A percentile compares a stretch with the other conserved stretches of the same genome.
Conservation (phyloP, 2,888 invertebrate genomes). For the Apotomis turbidana region DNA sequence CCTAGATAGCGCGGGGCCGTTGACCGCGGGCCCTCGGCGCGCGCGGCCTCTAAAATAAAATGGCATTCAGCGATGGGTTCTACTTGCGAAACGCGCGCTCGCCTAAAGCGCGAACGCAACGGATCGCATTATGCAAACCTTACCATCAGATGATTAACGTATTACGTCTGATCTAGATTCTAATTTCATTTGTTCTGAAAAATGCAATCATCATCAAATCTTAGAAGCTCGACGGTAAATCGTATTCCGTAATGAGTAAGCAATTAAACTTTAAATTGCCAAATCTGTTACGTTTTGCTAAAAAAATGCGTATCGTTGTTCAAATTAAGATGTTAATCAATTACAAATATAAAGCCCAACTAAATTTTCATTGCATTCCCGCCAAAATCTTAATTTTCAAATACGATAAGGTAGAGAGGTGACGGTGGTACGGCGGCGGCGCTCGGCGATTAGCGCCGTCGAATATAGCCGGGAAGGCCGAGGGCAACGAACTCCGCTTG, state of each 20-base stretch:
- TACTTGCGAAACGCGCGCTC: conserved; percentile 77
- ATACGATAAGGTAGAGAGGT: background rate
- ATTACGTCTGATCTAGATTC: conserved; percentile 32
- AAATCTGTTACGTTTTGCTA: background rate
- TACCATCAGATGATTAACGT: conserved; percentile 12
- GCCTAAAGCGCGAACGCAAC: conserved; percentile 18
- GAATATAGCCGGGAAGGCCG: conserved; percentile 83
- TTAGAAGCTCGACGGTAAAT: background rate
- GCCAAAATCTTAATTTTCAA: conserved; percentile 7
- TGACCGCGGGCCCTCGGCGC: conserved; percentile 82
- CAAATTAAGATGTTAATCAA: background rate
- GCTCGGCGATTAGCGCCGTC: conserved; percentile 76
- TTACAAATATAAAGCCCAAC: background rate
- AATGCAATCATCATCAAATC: conserved; percentile 9
- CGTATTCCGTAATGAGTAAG: background rate
- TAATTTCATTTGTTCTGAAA: conserved; percentile 8
- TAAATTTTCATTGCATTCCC: background rate
- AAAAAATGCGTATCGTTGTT: background rate
- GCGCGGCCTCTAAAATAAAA: conserved; percentile 82
- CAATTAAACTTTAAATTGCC: background rate
- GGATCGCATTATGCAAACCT: conserved; percentile 28
- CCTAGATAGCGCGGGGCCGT: conserved; percentile 82
- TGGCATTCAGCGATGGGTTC: conserved; percentile 82
- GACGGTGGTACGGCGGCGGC: conserved; percentile 38
- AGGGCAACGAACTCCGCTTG: conserved; percentile 83